Conservation (phyloP, 1,140 invertebrate species). For the Halictus rubicundus region DNA sequence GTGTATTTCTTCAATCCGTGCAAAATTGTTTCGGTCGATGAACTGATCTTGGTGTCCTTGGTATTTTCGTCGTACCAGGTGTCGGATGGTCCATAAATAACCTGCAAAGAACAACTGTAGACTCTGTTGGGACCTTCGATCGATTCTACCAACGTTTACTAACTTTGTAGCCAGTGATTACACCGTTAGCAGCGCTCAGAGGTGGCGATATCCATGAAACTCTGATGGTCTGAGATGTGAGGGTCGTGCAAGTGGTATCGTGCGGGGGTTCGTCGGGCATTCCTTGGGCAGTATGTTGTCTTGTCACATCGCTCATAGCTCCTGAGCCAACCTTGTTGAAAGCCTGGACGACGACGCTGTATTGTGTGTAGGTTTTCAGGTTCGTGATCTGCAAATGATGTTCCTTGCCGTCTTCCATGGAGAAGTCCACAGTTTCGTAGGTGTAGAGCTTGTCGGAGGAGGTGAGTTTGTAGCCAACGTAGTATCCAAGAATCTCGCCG, state of each 20-base stretch:
- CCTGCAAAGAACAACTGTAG: conserved; percentile 72
- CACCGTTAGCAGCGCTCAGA: conserved; percentile 93
- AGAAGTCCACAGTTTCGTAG: conserved; percentile 95
- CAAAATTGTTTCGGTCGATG: conserved; percentile 94
- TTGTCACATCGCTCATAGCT: conserved; percentile 93
- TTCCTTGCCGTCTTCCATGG: conserved; percentile 94
- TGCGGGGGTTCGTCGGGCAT: conserved; percentile 96
- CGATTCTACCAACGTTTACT: not conserved
- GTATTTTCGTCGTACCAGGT: conserved; percentile 96
- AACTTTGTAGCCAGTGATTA: conserved; percentile 96
- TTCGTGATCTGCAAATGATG: conserved; percentile 91
- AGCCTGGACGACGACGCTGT: conserved; percentile 96
- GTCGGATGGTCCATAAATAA: conserved; percentile 95
- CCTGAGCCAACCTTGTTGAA: conserved; percentile 97
- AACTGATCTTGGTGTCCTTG: conserved; percentile 94
- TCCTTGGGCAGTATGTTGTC: conserved; percentile 94
- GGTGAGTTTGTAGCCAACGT: conserved; percentile 93
- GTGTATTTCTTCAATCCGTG: conserved; percentile 96
- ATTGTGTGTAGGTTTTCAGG: conserved; percentile 95
- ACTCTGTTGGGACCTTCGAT: not conserved
- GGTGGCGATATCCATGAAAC: conserved; percentile 96
- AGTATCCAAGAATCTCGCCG: conserved; percentile 94
- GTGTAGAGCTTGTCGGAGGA: conserved; percentile 94
- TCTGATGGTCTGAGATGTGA: conserved; percentile 95
- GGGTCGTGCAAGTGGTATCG: conserved; percentile 93